Percentiles rank a stretch among this genome's conserved stretches.
Conservation (phyloP, 2,797 vertebrate genomes). For the Amblyraja radiata region DNA sequence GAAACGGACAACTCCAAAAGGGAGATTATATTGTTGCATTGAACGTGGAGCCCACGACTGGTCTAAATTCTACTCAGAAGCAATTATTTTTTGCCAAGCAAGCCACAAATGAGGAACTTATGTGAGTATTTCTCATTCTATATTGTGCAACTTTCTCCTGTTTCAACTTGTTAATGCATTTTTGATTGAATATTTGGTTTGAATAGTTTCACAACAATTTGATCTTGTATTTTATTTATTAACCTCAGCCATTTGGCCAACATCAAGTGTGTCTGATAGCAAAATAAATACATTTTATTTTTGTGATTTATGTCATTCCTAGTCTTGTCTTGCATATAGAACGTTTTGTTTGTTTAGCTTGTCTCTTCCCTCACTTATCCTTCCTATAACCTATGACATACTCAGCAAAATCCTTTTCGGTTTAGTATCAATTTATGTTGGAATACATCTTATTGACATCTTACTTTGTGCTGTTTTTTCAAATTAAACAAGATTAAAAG, state of each 20-base stretch:
- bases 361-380: too few species aligned
- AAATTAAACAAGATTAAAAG: too few species aligned
- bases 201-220: background rate
- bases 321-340: too few species aligned
- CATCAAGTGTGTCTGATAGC: background rate
- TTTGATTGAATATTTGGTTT: background rate
- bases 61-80: conserved; percentile 39
- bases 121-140: background rate
- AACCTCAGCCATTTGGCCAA: background rate
- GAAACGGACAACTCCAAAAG: conserved; percentile 42
- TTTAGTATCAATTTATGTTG: background rate
- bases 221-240: background rate
- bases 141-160: background rate
- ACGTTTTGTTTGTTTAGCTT: too few species aligned
- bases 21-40: conserved; percentile 40
- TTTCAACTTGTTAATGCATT: background rate
- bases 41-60: conserved; percentile 39
- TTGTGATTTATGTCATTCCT: background rate
- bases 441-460: background rate
- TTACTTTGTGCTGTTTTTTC: background rate
- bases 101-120: background rate
- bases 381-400: background rate
- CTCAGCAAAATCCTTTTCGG: background rate
- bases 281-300: background rate
- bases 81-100: conserved; percentile 39